These are phyloP conservation scores for Drosophila hydei DNA, from an alignment of 1,140 invertebrate species.

Conservation along the genomic window DNA sequence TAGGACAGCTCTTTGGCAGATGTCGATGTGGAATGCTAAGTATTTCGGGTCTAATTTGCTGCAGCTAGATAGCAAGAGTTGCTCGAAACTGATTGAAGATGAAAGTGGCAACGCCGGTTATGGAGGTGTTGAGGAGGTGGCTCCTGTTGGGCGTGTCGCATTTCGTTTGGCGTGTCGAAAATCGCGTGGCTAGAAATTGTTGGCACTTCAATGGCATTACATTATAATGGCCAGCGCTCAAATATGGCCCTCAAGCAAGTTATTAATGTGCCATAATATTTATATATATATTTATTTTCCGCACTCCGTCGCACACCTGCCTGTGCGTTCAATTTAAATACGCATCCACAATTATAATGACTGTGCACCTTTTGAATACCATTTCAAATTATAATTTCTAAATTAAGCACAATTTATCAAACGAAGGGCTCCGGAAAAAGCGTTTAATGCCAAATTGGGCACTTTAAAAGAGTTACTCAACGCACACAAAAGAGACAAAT, in stretches of 20 bases:
- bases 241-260: slow-evolving; percentile 28
- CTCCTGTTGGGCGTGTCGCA: slow-evolving; percentile 54
- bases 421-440: background rate
- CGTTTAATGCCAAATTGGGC: slow-evolving; percentile 6
- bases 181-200: slow-evolving; percentile 64
- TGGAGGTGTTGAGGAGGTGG: background rate
- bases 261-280: slow-evolving; percentile 72
- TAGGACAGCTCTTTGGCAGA: slow-evolving; percentile 17
- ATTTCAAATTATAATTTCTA: slow-evolving; percentile 44
- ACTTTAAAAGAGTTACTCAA: background rate
- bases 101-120: background rate
- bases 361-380: slow-evolving; percentile 2
- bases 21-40: slow-evolving; percentile 18
- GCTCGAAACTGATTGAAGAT: slow-evolving; percentile 36
- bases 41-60: slow-evolving; percentile 62
- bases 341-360: slow-evolving; percentile 17
- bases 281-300: slow-evolving; percentile 28
- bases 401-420: slow-evolving; percentile 11
- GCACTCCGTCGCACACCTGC: background rate
- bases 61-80: slow-evolving; percentile 38
- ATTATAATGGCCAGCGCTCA: slow-evolving; percentile 41
- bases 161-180: slow-evolving; percentile 70
- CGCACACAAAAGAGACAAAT: background rate
- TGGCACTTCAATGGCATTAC: slow-evolving; percentile 69
- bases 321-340: slow-evolving; percentile 52